These are phyloP conservation scores for Catharus fuscescens DNA, from an alignment of 2,113 vertebrate genomes.

Conservation along the genomic window DNA sequence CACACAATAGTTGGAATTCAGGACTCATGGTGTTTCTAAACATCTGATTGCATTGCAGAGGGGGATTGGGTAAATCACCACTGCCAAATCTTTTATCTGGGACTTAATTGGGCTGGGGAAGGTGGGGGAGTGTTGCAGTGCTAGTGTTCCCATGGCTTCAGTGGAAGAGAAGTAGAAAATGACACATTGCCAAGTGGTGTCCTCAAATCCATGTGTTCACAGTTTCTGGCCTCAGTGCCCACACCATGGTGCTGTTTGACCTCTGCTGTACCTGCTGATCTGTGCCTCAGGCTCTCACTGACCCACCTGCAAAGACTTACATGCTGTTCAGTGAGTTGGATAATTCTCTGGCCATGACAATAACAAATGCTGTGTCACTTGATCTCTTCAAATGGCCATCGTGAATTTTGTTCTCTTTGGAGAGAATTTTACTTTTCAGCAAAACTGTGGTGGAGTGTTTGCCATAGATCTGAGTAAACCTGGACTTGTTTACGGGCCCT, in stretches of 20 bases:
- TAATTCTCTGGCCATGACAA: neutral
- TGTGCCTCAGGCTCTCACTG: constrained; percentile 9
- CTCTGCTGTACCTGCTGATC: neutral
- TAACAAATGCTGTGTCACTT: neutral
- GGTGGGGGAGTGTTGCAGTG: neutral
- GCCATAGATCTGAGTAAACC: neutral
- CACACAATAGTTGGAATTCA: neutral
- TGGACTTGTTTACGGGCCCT: neutral
- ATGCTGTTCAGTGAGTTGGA: neutral
- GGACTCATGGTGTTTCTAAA: neutral
- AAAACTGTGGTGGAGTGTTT: neutral
- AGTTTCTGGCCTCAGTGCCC: neutral
- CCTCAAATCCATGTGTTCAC: neutral
- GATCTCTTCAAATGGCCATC: neutral
- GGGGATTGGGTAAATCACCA: neutral
- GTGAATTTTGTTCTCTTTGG: neutral
- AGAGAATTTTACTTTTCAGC: neutral
- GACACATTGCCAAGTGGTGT: neutral
- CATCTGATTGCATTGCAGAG: neutral
- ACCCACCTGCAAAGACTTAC: neutral
- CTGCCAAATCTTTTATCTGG: neutral
- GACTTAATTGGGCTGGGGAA: neutral
- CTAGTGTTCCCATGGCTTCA: neutral
- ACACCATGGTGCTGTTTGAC: neutral
- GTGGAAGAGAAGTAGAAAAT: neutral